Percentiles rank a stretch among this genome's conserved stretches.
These are phyloP conservation scores for Apoda limacodes DNA, from an alignment of 2,888 invertebrate species.

Conservation along the genomic window DNA sequence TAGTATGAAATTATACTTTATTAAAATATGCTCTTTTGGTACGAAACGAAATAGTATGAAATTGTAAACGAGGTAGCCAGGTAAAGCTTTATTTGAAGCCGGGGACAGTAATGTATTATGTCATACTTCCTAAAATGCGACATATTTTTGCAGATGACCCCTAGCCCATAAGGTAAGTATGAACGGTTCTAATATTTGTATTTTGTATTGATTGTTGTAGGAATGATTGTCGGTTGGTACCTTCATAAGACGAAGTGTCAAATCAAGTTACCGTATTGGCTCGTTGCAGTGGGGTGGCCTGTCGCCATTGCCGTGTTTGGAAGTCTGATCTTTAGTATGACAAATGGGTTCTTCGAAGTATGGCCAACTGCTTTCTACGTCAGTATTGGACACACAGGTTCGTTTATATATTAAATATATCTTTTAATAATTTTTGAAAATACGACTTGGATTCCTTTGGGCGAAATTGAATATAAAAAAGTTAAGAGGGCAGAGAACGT, in stretches of 20 bases:
- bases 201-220: slow-evolving; percentile 27
- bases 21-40: too few relatives aligned
- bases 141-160: not conserved
- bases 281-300: slow-evolving; percentile 72
- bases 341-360: slow-evolving; percentile 72
- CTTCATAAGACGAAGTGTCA: slow-evolving; percentile 76
- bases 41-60: too few relatives aligned
- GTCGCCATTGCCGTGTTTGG: slow-evolving; percentile 69
- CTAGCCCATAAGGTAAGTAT: not conserved
- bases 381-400: slow-evolving; percentile 78
- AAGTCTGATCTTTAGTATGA: slow-evolving; percentile 77
- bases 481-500: too few relatives aligned
- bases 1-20: too few relatives aligned
- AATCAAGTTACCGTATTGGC: slow-evolving; percentile 66
- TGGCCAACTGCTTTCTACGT: slow-evolving; percentile 81
- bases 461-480: too few relatives aligned
- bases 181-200: not conserved
- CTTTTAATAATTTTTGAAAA: too few relatives aligned
- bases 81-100: too few relatives aligned
- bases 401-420: too few relatives aligned
- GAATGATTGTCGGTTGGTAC: slow-evolving; percentile 80
- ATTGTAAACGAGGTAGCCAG: too few relatives aligned
- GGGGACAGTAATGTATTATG: too few relatives aligned
- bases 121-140: too few relatives aligned
- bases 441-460: too few relatives aligned